Evolutionary conservation across 2,797 vertebrate genomes (phyloP).

Genomic region (Cuniculus paca): DNA sequence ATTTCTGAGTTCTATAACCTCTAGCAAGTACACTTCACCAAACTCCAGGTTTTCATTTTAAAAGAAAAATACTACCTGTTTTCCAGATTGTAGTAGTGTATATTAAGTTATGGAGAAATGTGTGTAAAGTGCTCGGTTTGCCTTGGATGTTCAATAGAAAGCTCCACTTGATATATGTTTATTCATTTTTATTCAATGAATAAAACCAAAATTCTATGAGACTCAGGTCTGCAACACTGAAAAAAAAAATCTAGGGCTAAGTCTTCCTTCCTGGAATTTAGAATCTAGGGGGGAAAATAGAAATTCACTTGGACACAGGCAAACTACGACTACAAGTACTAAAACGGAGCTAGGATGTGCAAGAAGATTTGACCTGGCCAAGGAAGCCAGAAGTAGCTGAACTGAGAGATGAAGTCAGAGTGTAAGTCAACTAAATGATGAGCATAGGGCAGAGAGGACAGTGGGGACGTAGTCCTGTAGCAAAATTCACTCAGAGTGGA

Average conservation of each 20-base stretch:
- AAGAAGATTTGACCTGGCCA: neutral
- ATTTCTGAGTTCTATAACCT: neutral
- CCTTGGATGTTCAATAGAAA: neutral
- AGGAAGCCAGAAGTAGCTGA: neutral
- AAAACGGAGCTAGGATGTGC: neutral
- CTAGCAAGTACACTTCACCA: neutral
- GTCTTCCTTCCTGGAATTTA: neutral
- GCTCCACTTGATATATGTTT: neutral
- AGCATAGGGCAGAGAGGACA: neutral
- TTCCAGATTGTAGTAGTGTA: neutral
- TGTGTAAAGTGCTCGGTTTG: neutral
- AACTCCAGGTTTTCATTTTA: neutral
- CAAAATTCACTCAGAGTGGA: neutral
- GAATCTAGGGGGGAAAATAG: neutral
- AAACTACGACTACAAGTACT: neutral
- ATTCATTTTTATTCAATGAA: constrained; percentile 3
- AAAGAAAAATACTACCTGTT: neutral
- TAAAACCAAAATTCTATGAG: neutral
- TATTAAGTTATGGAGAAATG: neutral
- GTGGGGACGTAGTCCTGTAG: neutral
- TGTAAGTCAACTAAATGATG: neutral
- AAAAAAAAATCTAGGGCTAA: neutral
- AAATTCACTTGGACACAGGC: neutral
- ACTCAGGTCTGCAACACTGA: neutral
- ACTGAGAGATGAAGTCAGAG: neutral